Evolutionary conservation across 2,797 vertebrate genomes (phyloP), one percentile per base, ranked within the genome.

Genomic region (Hoplostethus atlanticus): DNA sequence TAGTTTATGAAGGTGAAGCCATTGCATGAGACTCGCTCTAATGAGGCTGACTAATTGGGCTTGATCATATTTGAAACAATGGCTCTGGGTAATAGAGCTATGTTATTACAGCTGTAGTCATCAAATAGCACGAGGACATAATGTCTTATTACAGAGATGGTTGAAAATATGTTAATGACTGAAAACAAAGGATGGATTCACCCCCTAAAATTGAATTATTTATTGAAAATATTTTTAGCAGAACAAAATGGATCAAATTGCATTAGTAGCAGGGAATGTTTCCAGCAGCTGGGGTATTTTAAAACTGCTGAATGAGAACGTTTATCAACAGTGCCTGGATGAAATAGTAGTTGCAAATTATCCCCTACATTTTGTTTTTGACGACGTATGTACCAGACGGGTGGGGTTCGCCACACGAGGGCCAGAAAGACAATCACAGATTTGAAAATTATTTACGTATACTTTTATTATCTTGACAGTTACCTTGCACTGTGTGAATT

Each of bases 21-120:
- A 44, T 47, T 28, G 25, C 52, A 28, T 13, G 68, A 47, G 44
- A 61, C 34, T 8, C 21, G 12, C 36, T 40, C 6, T 68, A 53
- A 62, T 8, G 0, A 52, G 5, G 34, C 17, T 28, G 40, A 58
- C 47, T 76, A 54, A 68, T 60, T 56, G 15, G 44, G 48, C 44
- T 36, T 51, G n/a, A 47, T 63, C 15, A n/a, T 59, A 30, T 57
- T 64, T 68, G 48, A 21, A 42, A 62, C 51, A 71, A 25, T 47
- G 57, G 28, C 8, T 4, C 1, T 42, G 11, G 64, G 64, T 57
- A 28, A 64, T 52, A 55, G 34, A 42, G 16, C 34, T n/a, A 6
- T 53, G 2, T 53, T 25, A 4, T 28, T 25, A 53, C 10, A 25
- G 13, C 42, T 10, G 28, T 48, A 12, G 25, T 53, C 47, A 50